These are phyloP conservation scores for Eucidaris tribuloides DNA, from an alignment of 35 echinoderm and acorn worm species.

Conservation along the genomic window DNA sequence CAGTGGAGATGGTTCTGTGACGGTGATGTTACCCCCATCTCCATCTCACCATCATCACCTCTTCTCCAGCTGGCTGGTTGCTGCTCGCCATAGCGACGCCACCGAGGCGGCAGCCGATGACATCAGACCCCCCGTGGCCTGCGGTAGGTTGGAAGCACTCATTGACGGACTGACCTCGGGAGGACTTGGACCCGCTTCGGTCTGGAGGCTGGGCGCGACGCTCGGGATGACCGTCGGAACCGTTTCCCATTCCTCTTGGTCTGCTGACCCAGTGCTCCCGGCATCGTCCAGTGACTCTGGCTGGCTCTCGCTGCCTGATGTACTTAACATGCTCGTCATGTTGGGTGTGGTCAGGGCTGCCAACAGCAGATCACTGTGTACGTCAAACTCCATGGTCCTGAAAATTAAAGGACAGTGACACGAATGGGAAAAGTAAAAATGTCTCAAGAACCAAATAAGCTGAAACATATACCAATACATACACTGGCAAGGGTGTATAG, in stretches of 20 bases:
- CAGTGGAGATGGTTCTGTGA: too few species aligned
- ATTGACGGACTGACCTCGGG: neutral
- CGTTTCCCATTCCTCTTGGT: slow-evolving; percentile 73
- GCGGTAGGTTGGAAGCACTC: slow-evolving; percentile 4
- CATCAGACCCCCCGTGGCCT: slow-evolving; percentile 49
- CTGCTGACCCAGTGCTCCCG: slow-evolving; percentile 23
- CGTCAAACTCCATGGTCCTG: slow-evolving; percentile 33
- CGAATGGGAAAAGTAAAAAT: too few species aligned
- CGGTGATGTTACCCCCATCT: neutral
- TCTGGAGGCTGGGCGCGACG: too few species aligned
- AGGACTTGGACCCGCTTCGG: neutral
- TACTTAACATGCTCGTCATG: slow-evolving; percentile 18
- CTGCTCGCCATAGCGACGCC: slow-evolving; percentile 64
- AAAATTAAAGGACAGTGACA: neutral
- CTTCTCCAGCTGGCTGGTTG: slow-evolving; percentile 47
- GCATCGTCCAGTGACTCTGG: slow-evolving; percentile 30
- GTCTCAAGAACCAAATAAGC: too few species aligned
- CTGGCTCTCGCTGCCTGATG: slow-evolving; percentile 36
- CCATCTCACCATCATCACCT: slow-evolving; percentile 7
- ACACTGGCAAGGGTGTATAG: too few species aligned
- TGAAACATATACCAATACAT: too few species aligned
- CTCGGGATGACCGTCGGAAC: slow-evolving; percentile 34
- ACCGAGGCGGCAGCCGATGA: slow-evolving; percentile 77
- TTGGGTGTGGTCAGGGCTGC: slow-evolving; percentile 1
- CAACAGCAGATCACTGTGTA: slow-evolving; percentile 38